Percentiles rank a stretch among this genome's conserved stretches.
Conservation (phyloP, 1,140 invertebrate genomes). For the Drosophila persimilis region DNA sequence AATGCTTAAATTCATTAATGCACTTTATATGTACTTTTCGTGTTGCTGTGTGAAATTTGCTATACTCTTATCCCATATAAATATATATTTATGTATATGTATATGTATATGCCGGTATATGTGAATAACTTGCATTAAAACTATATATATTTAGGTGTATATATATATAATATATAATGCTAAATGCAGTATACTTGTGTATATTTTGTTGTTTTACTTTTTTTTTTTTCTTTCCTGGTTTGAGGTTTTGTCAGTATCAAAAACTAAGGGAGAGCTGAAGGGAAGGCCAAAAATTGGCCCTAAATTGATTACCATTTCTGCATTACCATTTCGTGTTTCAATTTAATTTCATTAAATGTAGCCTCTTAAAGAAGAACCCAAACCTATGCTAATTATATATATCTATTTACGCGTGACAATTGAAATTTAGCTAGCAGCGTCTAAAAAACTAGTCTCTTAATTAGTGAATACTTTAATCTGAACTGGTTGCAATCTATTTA, state of each 20-base stretch:
- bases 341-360: constrained; percentile 61
- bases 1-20: constrained; percentile 82
- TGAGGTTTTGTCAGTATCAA: constrained; percentile 67
- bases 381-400: constrained; percentile 18
- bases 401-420: constrained; percentile 19
- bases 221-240: constrained; percentile 29
- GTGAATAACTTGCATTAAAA: constrained; percentile 46
- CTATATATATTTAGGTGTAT: constrained; percentile 36
- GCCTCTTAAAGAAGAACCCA: constrained; percentile 54
- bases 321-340: constrained; percentile 13
- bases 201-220: constrained; percentile 59
- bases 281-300: constrained; percentile 11
- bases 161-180: constrained; percentile 56
- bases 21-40: constrained; percentile 82
- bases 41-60: constrained; percentile 76
- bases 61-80: constrained; percentile 60
- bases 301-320: constrained; percentile 6
- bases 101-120: constrained; percentile 45
- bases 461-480: constrained; percentile 32
- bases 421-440: constrained; percentile 60
- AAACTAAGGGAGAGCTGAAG: constrained; percentile 20
- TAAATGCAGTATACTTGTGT: constrained; percentile 80
- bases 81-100: constrained; percentile 55
- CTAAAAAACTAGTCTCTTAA: constrained; percentile 27
- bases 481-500: constrained; percentile 26